Evolutionary conservation across 2,888 invertebrate species (phyloP).

Genomic region (Hecatera dysodea): DNA sequence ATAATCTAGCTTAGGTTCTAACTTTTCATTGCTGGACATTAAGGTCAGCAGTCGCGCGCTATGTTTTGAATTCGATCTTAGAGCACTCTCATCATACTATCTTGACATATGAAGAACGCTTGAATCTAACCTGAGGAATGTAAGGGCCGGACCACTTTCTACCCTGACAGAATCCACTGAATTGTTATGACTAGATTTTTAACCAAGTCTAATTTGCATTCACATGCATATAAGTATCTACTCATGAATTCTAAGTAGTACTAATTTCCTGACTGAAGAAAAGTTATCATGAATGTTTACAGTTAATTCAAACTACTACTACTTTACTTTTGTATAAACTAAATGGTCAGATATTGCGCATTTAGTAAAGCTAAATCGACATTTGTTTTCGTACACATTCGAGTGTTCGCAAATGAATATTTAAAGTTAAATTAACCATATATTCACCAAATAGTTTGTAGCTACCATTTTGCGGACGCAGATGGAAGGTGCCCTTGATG

Average conservation of each 20-base stretch:
- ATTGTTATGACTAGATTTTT: neutral
- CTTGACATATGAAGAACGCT: too few relatives aligned
- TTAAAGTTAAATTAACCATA: neutral
- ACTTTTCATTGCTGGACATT: too few relatives aligned
- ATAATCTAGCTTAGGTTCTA: too few relatives aligned
- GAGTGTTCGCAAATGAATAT: neutral
- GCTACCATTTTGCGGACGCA: too few relatives aligned
- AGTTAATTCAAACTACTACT: constrained; percentile 7
- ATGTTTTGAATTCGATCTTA: neutral
- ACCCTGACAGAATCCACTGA: too few relatives aligned
- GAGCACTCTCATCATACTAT: too few relatives aligned
- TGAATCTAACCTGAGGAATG: too few relatives aligned
- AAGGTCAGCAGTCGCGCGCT: neutral
- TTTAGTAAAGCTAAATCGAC: neutral
- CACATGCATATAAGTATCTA: too few relatives aligned
- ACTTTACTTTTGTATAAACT: neutral
- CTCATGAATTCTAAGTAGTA: too few relatives aligned
- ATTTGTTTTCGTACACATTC: constrained; percentile 2
- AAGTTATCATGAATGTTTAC: constrained; percentile 17
- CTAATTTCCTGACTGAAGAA: constrained; percentile 3
- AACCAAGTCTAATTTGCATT: neutral
- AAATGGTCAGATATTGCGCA: neutral
- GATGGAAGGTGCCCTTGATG: too few relatives aligned
- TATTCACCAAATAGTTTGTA: neutral
- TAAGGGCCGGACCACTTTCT: too few relatives aligned